These are phyloP conservation scores for Acronicta psi DNA, from an alignment of 2,888 invertebrate genomes.

Conservation along the genomic window DNA sequence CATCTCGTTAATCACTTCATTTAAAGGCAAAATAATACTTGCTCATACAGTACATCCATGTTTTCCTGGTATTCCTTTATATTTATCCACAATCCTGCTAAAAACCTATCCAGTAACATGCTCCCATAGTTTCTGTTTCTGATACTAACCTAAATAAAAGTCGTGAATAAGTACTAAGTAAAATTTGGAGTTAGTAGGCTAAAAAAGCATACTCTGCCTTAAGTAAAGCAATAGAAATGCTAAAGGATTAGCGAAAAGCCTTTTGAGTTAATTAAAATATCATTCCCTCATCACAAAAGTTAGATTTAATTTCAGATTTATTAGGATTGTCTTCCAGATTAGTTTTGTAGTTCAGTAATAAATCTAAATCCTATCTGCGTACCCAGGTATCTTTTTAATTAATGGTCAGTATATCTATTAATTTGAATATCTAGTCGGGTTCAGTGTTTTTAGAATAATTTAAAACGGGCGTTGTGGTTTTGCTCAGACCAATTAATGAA, in stretches of 20 bases:
- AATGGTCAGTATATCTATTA: slow-evolving; percentile 35
- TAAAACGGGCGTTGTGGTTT: slow-evolving; percentile 33
- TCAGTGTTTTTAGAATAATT: slow-evolving; percentile 42
- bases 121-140: too few relatives aligned
- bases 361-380: slow-evolving; percentile 33
- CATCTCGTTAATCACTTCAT: too few relatives aligned
- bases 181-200: too few relatives aligned
- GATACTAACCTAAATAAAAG: too few relatives aligned
- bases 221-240: slow-evolving; percentile 12
- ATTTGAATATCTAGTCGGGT: slow-evolving; percentile 40
- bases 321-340: slow-evolving; percentile 38
- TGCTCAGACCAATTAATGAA: slow-evolving; percentile 40
- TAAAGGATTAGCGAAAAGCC: slow-evolving; percentile 16
- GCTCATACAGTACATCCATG: too few relatives aligned
- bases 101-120: too few relatives aligned
- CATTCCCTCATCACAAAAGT: slow-evolving; percentile 33
- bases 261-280: slow-evolving; percentile 55
- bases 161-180: too few relatives aligned
- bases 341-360: slow-evolving; percentile 36
- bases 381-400: slow-evolving; percentile 50
- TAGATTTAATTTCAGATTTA: slow-evolving; percentile 53
- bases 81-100: too few relatives aligned
- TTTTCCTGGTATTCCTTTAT: too few relatives aligned
- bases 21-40: too few relatives aligned
- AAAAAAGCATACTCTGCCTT: background rate